phyloP scores from a whole-genome alignment of 1,140 invertebrate species.

The Zeugodacus cucurbitae region DNA sequence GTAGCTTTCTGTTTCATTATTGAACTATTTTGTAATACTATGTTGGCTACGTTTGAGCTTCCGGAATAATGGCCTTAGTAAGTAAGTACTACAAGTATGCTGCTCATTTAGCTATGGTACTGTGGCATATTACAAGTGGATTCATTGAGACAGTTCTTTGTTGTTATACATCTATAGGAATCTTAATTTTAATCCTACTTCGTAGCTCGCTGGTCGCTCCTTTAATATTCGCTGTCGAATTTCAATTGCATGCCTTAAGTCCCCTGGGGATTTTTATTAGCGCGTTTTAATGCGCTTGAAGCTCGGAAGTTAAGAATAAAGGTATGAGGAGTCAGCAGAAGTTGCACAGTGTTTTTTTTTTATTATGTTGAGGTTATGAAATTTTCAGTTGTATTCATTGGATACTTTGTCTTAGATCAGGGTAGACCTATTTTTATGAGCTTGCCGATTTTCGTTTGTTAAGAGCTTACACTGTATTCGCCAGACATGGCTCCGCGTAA shows the following conservation, averaged over 20 bases:
- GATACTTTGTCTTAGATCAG: no score
- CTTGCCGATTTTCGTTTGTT: no score
- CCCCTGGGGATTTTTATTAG: constrained; percentile 31
- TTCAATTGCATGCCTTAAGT: constrained; percentile 12
- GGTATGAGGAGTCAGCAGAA: not conserved
- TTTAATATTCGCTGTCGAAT: not conserved
- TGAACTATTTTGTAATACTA: not conserved
- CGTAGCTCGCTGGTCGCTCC: not conserved
- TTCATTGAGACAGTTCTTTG: not conserved
- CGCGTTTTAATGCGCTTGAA: not conserved
- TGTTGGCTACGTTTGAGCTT: not conserved
- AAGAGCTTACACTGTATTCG: no score
- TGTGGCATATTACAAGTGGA: not conserved
- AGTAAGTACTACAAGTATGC: not conserved
- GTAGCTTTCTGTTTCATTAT: not conserved
- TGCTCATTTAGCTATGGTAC: not conserved
- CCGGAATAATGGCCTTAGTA: not conserved
- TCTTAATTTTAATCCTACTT: not conserved
- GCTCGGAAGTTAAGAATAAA: not conserved
- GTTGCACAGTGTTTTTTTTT: not conserved
- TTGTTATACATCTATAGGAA: not conserved
- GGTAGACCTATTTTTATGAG: no score
- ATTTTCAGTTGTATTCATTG: no score
- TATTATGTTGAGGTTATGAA: no score
- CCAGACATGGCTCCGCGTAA: no score